A percentile compares a stretch with the other conserved stretches of the same genome.
Evolutionary conservation across 2,797 vertebrate species (phyloP).

Genomic region (Pterois miles): DNA sequence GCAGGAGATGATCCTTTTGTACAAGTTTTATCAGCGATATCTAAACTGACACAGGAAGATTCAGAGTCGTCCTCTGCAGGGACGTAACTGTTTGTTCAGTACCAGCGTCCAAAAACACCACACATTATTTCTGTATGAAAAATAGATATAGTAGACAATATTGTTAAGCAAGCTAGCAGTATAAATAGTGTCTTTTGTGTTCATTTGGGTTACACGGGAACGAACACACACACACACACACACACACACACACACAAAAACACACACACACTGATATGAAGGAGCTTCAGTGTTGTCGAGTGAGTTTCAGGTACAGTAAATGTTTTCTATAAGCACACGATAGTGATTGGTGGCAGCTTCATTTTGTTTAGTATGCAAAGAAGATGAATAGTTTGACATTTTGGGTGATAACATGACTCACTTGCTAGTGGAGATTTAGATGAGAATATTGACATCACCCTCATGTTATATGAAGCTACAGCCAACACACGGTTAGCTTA

Average conservation of each 20-base stretch:
- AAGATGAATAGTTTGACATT: conserved; percentile 8
- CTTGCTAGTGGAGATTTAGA: background rate
- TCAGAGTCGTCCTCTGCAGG: conserved; percentile 6
- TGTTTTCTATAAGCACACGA: conserved; percentile 15
- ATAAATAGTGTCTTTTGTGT: conserved; percentile 75
- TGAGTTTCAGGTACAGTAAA: conserved; percentile 49
- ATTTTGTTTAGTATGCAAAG: conserved; percentile 9
- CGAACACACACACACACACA: conserved; percentile 7
- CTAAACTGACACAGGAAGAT: conserved; percentile 23
- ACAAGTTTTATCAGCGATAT: conserved; percentile 15
- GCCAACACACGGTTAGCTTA: background rate
- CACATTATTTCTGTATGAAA: conserved; percentile 67
- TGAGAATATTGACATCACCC: background rate
- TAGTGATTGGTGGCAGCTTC: background rate
- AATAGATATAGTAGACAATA: conserved; percentile 82
- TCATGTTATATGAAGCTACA: background rate
- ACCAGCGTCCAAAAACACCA: conserved; percentile 48
- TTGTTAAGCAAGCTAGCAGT: conserved; percentile 59
- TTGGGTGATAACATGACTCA: background rate
- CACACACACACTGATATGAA: conserved; percentile 34
- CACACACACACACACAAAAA: too few relatives aligned
- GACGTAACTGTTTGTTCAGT: conserved; percentile 39
- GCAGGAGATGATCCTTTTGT: conserved; percentile 27
- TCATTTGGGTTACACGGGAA: conserved; percentile 57
- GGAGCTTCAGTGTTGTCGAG: conserved; percentile 54